These are phyloP conservation scores for Oncorhynchus mykiss DNA, from an alignment of 2,113 vertebrate species.

Conservation along the genomic window DNA sequence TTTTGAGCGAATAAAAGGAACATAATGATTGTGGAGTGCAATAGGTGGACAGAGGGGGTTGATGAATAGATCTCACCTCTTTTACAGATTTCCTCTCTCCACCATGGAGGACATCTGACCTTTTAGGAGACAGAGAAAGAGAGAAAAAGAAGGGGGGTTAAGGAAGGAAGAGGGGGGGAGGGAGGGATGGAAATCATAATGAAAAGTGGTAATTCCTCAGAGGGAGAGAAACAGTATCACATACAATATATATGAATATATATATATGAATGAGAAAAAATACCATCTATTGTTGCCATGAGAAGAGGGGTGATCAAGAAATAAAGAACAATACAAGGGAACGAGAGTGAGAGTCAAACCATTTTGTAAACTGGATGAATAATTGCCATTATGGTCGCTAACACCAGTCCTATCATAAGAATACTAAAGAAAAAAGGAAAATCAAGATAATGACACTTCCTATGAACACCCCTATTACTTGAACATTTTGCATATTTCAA, in stretches of 20 bases:
- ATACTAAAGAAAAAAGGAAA: background rate
- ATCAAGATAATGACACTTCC: background rate
- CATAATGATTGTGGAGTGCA: conserved; percentile 90
- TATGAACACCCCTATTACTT: background rate
- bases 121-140: conserved; percentile 80
- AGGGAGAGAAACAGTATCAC: conserved; percentile 62
- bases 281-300: conserved; percentile 65
- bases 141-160: conserved; percentile 42
- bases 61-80: conserved; percentile 82
- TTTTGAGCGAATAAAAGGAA: conserved; percentile 76
- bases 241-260: conserved; percentile 52
- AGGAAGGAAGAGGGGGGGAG: too few relatives aligned
- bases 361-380: background rate
- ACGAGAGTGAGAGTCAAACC: background rate
- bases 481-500: background rate
- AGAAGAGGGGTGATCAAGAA: background rate
- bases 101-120: conserved; percentile 96
- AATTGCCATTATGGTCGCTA: background rate
- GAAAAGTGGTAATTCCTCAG: conserved; percentile 75
- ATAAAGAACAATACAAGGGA: background rate
- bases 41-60: conserved; percentile 62
- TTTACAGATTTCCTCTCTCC: conserved; percentile 84
- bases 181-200: conserved; percentile 55
- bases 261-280: conserved; percentile 42
- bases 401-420: background rate